Evolutionary conservation across 2,113 vertebrate species (phyloP).

Genomic region (Lophius piscatorius): DNA sequence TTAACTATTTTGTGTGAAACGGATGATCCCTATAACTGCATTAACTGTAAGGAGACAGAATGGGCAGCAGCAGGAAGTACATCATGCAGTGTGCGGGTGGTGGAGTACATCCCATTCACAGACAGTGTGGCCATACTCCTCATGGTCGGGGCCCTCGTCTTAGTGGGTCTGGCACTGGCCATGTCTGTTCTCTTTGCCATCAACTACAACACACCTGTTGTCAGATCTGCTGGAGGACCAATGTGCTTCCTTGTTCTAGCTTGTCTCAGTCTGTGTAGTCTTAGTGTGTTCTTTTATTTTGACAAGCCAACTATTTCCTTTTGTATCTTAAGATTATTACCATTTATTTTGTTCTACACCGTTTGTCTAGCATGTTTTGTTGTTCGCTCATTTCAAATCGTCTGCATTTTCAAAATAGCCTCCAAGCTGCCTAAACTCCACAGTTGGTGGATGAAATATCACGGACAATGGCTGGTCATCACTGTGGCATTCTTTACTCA

Average conservation of each 20-base stretch:
- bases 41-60: constrained; percentile 73
- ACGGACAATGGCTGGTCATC: constrained; percentile 79
- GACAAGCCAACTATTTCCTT: constrained; percentile 66
- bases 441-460: constrained; percentile 80
- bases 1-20: constrained; percentile 27
- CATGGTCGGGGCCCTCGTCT: constrained; percentile 34
- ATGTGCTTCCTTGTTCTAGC: constrained; percentile 87
- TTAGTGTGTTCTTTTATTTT: constrained; percentile 82
- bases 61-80: constrained; percentile 82
- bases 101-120: constrained; percentile 76
- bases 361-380: constrained; percentile 84
- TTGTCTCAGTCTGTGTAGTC: constrained; percentile 73
- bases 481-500: constrained; percentile 60
- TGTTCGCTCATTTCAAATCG: constrained; percentile 85
- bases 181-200: constrained; percentile 76
- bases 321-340: constrained; percentile 74
- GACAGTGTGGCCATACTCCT: constrained; percentile 71
- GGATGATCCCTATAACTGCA: constrained; percentile 79
- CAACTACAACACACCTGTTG: constrained; percentile 82
- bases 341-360: constrained; percentile 79
- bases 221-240: constrained; percentile 85
- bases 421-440: constrained; percentile 73
- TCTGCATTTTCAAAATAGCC: constrained; percentile 88
- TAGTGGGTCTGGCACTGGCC: constrained; percentile 66
- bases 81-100: constrained; percentile 71